phyloP scores from a whole-genome alignment of 1,140 invertebrate genomes.

The Megathymus violae region DNA sequence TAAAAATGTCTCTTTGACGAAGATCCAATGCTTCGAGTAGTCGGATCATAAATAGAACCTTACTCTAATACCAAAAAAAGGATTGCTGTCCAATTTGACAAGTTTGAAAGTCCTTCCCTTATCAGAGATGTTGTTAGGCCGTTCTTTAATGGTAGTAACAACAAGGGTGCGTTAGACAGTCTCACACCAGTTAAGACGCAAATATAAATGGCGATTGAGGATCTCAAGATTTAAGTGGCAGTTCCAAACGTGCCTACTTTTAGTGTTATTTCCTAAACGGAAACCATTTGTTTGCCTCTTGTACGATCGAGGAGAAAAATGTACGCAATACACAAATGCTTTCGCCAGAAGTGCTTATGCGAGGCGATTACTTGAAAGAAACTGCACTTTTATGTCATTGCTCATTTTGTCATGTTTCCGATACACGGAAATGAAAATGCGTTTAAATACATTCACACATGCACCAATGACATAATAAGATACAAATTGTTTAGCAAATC shows the following conservation, averaged over 20 bases:
- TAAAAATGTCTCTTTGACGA: slow-evolving; percentile 34
- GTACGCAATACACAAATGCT: slow-evolving; percentile 63
- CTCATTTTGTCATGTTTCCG: slow-evolving; percentile 42
- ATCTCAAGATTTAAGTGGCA: slow-evolving; percentile 81
- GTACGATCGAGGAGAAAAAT: slow-evolving; percentile 74
- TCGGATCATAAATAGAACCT: slow-evolving; percentile 23
- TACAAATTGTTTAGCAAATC: background rate
- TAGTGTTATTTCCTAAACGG: slow-evolving; percentile 82
- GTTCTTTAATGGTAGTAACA: slow-evolving; percentile 62
- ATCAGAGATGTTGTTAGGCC: slow-evolving; percentile 33
- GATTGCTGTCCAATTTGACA: slow-evolving; percentile 27
- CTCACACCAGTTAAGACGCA: slow-evolving; percentile 66
- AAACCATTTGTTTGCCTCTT: slow-evolving; percentile 79
- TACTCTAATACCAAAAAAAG: slow-evolving; percentile 29
- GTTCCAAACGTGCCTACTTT: slow-evolving; percentile 82
- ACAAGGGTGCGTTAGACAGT: slow-evolving; percentile 60
- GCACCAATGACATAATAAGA: background rate
- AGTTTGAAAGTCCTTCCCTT: slow-evolving; percentile 23
- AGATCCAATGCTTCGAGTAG: slow-evolving; percentile 17
- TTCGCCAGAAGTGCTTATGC: slow-evolving; percentile 64
- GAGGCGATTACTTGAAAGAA: slow-evolving; percentile 51
- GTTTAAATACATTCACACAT: slow-evolving; percentile 8
- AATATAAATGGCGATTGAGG: slow-evolving; percentile 79
- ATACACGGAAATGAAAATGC: slow-evolving; percentile 12
- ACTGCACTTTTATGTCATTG: slow-evolving; percentile 56